These are phyloP conservation scores for Solenopsis fugax DNA, from an alignment of 1,140 invertebrate species.

Conservation along the genomic window DNA sequence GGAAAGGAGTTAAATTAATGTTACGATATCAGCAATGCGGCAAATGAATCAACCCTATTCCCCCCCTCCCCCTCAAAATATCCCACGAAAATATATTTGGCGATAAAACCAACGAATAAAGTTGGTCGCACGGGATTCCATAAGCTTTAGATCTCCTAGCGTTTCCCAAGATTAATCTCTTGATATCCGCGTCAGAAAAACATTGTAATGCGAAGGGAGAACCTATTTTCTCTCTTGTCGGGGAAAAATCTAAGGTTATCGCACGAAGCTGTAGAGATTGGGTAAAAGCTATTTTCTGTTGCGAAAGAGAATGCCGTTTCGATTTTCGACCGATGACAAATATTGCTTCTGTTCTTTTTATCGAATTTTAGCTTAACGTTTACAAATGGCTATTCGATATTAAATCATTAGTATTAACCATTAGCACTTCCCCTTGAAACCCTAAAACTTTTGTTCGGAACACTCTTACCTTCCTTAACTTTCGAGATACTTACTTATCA, in stretches of 20 bases:
- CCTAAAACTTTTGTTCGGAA: too few relatives aligned
- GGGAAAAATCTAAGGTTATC: background rate
- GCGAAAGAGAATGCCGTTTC: background rate
- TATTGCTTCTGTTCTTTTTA: background rate
- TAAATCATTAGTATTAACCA: too few relatives aligned
- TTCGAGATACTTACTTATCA: too few relatives aligned
- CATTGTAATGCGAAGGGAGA: conserved; percentile 43
- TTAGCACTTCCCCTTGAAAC: too few relatives aligned
- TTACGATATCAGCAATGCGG: conserved; percentile 1
- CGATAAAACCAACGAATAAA: conserved; percentile 11
- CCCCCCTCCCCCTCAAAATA: background rate
- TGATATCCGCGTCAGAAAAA: conserved; percentile 36
- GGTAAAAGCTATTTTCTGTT: conserved; percentile 30
- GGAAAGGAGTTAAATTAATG: background rate
- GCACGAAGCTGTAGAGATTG: background rate
- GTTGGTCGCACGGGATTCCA: conserved; percentile 32
- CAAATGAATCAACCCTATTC: background rate
- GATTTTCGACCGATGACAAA: background rate
- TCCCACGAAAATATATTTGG: conserved; percentile 19
- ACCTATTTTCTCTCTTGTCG: background rate
- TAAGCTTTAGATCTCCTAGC: background rate
- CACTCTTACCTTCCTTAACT: too few relatives aligned
- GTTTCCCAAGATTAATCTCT: conserved; percentile 60
- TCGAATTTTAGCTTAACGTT: background rate
- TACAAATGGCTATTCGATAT: background rate